Base-by-base conservation (phyloP, 2,113 vertebrate genomes). In the Monopterus albus region DNA sequence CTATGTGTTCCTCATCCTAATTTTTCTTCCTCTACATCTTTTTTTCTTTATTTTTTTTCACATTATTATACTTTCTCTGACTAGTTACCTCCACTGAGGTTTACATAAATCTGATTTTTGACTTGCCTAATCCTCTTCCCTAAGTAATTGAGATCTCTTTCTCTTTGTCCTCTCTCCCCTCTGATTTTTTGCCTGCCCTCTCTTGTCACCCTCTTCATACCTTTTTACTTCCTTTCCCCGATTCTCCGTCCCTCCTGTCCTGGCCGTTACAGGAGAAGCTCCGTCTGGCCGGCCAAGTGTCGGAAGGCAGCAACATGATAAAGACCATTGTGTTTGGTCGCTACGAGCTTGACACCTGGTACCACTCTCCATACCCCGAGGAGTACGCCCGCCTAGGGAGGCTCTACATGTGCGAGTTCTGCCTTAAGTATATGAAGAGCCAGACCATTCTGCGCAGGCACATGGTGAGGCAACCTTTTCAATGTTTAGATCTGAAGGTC, bases 401-500 rank as follows among this genome's bases (percentile, higher is more conserved):
- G n/a, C 96, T 99, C 68, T 99, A 97, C 88, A 98, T 99, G 96
- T 99, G 97, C 40, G 98, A 99, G 86, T 99, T 99, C 93, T 99
- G 98, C 73, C 95, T 99, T 49, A 99, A 98, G 52, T 99, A 99
- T 31, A 99, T 99, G 96, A 99, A 98, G 93, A 99, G 97, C 84
- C 96, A 98, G 87, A 98, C 96, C 10, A 98, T 99, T 56, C 95
- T 99, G 23, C 93, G 96, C 25, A 90, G 96, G 13, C 97, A 99
- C 91, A 97, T 97, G 97, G 97, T 98, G 63, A 87, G 90, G 6
- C n/a, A 28, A 15, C 15, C 12, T 17, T 38, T 31, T 23, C 13
- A 39, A 0, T 9, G 21, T 23, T 7, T 33, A 21, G 9, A 23
- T 31, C 35, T 57, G 8, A 12, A 40, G 23, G 13, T 28, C 12